Evolutionary conservation across 2,888 invertebrate species (phyloP), one percentile per base, ranked within the genome.

Genomic region (Athetis lepigone): DNA sequence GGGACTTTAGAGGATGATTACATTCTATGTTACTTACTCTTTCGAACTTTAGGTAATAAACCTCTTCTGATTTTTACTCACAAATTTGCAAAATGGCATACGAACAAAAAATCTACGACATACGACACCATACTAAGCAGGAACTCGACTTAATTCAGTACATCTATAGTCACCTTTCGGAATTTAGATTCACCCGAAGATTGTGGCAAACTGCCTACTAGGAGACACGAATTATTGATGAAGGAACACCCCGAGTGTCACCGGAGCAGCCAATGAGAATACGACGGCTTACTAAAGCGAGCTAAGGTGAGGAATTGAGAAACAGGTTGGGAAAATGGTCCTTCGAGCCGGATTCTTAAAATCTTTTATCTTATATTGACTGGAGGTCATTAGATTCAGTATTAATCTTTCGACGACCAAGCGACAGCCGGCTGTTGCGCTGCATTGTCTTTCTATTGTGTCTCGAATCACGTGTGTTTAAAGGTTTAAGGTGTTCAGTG

Each of bases 251-350:
- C 9, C 1, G 4, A 21, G 3, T 40, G 16, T 2, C 7, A 16
- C 8, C 27, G 9, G 19, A 47, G 27, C 42, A 16, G 19, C 49
- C 59, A 59, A 39, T 37, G 68, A 49, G 47, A 67, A 58, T 33
- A 43, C 37, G 18, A 21, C 27, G 4, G 3, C 4, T 27, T n/a
- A 3, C 2, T 18, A 16, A 19, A 33, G 7, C 4, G n/a, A 25
- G 16, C 13, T 36, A 9, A 42, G 40, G 13, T 50, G 39, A 2
- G 16, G 27, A 52, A n/a, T 4, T 5, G 9, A 21, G 59, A 47
- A 67, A 65, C 65, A 68, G 37, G 68, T 68, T 33, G 13, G 13
- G n/a, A 9, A 43, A 23, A 19, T 42, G 21, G 42, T 64, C 40
- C n/a, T 42, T 19, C 8, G 36, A 29, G n/a, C 18, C 23, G 21